Conservation (phyloP, 2,797 vertebrate species). For the Epinephelus awoara region DNA sequence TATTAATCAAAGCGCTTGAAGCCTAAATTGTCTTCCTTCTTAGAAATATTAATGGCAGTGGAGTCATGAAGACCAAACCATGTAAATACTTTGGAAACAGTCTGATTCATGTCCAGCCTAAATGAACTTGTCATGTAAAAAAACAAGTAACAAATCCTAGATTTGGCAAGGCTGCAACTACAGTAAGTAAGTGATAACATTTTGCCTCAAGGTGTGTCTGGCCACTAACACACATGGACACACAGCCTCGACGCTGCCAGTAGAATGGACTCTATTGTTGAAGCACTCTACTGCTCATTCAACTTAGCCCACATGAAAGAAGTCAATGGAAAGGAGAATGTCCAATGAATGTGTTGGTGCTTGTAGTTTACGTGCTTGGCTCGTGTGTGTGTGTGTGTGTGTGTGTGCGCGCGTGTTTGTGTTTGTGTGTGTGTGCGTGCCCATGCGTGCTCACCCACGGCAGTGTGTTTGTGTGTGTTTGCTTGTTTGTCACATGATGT, state of each 20-base stretch:
- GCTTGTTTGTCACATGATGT: conserved; percentile 89
- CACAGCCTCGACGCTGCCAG: conserved; percentile 57
- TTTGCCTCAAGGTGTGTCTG: conserved; percentile 82
- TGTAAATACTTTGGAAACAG: conserved; percentile 54
- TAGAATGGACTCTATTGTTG: conserved; percentile 86
- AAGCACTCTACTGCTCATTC: conserved; percentile 73
- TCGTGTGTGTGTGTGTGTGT: conserved; percentile 48
- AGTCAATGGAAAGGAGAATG: conserved; percentile 76
- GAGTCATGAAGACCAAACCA: conserved; percentile 53
- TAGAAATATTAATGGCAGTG: conserved; percentile 59
- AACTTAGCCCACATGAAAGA: conserved; percentile 85
- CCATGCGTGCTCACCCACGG: conserved; percentile 25
- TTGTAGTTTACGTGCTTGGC: conserved; percentile 62
- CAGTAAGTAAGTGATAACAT: conserved; percentile 68
- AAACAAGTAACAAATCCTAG: conserved; percentile 66
- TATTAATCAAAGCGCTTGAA: conserved; percentile 65
- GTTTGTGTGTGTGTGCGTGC: conserved; percentile 31
- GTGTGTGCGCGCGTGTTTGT: conserved; percentile 46
- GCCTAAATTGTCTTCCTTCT: conserved; percentile 56
- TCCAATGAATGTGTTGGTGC: conserved; percentile 82
- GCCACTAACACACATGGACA: conserved; percentile 66
- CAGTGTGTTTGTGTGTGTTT: conserved; percentile 74
- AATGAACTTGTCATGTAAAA: conserved; percentile 59
- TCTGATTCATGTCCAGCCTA: conserved; percentile 51
- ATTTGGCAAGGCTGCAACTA: conserved; percentile 54